A percentile compares a stretch with the other conserved stretches of the same genome.
These are phyloP conservation scores for Sarcophaga caerulescens DNA, from an alignment of 2,888 invertebrate genomes.

Conservation along the genomic window DNA sequence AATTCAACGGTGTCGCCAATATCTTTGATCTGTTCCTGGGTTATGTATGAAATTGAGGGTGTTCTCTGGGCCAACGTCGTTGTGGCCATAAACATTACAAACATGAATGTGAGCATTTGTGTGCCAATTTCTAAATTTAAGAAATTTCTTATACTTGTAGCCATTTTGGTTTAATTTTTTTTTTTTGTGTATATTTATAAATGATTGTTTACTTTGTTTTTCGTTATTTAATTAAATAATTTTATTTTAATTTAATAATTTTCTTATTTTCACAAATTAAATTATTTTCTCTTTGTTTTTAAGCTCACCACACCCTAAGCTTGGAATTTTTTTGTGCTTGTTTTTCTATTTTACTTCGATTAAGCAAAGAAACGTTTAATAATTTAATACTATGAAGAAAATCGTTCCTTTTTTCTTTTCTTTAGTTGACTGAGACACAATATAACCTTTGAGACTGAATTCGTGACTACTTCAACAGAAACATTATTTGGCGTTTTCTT, in stretches of 20 bases:
- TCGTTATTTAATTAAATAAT: not conserved
- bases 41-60: constrained; percentile 94
- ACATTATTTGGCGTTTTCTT: constrained; percentile 41
- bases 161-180: constrained; percentile 47
- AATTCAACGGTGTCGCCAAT: constrained; percentile 94
- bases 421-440: constrained; percentile 56
- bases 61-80: constrained; percentile 85
- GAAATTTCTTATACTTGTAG: constrained; percentile 48
- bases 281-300: constrained; percentile 41
- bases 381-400: constrained; percentile 47
- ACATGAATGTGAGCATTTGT: constrained; percentile 45
- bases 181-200: constrained; percentile 28
- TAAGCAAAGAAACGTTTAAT: constrained; percentile 63
- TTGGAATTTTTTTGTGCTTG: constrained; percentile 15
- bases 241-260: not conserved
- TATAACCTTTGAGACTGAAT: constrained; percentile 60
- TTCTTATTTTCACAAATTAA: constrained; percentile 5
- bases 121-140: constrained; percentile 28
- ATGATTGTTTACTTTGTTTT: constrained; percentile 20
- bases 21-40: constrained; percentile 95
- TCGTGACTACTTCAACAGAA: constrained; percentile 44
- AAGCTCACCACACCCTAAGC: constrained; percentile 76
- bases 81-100: constrained; percentile 65
- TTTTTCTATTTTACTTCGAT: constrained; percentile 34
- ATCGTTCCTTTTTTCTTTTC: constrained; percentile 42